Percentiles rank a stretch among this genome's conserved stretches.
Conservation (phyloP, 2,888 invertebrate genomes). For the Kryphioiulus occultus region DNA sequence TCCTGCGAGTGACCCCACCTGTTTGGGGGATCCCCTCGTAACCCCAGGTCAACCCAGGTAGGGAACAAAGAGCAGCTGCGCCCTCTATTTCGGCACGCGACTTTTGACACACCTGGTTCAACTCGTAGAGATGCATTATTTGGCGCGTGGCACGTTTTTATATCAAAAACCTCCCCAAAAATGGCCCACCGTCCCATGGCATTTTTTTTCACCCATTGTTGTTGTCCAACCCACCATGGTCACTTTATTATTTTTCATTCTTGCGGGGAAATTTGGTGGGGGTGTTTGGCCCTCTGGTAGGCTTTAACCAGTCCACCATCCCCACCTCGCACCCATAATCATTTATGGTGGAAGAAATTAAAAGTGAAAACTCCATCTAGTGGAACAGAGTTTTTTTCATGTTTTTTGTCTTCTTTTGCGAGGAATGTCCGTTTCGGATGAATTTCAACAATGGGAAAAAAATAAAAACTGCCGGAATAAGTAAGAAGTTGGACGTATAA, state of each 20-base stretch:
- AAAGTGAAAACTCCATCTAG: not conserved
- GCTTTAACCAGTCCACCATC: not conserved
- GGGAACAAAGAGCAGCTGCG: conserved; percentile 2
- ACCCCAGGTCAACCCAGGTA: not conserved
- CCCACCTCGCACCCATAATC: not conserved
- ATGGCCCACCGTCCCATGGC: not conserved
- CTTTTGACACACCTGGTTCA: not conserved
- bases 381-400: not conserved
- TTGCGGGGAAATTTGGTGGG: not conserved
- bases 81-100: conserved; percentile 11
- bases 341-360: conserved; percentile 6
- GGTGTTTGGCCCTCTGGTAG: not conserved
- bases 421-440: conserved; percentile 26
- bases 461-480: not conserved
- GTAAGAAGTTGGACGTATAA: not conserved
- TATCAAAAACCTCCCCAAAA: not conserved
- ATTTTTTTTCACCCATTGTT: not conserved
- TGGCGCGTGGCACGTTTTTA: conserved; percentile 28
- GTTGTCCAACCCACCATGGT: not conserved
- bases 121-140: not conserved
- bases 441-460: not conserved
- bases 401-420: no score
- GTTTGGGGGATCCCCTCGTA: not conserved
- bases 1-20: conserved; percentile 10
- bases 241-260: conserved; percentile 1